phyloP scores from a whole-genome alignment of 2,113 vertebrate species.

The Casuarius casuarius region DNA sequence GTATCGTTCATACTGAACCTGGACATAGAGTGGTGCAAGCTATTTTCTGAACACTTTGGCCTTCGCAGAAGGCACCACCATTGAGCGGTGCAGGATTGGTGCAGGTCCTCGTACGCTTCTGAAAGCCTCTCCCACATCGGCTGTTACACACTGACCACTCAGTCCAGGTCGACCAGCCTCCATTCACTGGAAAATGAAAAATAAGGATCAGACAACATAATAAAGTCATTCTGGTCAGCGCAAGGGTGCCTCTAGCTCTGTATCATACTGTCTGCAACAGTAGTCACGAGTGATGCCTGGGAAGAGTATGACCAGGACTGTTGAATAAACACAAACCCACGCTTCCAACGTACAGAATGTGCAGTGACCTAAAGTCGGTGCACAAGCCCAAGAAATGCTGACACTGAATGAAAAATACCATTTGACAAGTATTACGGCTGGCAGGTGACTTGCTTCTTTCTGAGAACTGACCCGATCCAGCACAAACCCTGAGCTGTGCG shows the following conservation, averaged over 20 bases:
- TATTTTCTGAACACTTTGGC: conserved; percentile 91
- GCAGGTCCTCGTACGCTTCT: conserved; percentile 94
- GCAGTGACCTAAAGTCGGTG: background rate
- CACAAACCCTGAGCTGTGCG: background rate
- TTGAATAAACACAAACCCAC: background rate
- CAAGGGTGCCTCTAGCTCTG: background rate
- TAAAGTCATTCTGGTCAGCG: background rate
- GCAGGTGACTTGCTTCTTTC: background rate
- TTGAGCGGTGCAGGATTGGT: conserved; percentile 96
- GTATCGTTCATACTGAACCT: conserved; percentile 73
- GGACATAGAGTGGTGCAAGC: conserved; percentile 92
- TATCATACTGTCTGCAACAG: background rate
- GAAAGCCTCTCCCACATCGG: conserved; percentile 91
- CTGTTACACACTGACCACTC: conserved; percentile 95
- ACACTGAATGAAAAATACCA: background rate
- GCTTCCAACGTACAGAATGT: rapidly evolving
- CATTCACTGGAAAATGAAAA: conserved; percentile 83
- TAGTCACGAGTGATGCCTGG: background rate
- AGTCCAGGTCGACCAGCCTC: conserved; percentile 96
- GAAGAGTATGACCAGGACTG: background rate
- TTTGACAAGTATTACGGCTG: background rate
- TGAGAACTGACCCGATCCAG: background rate
- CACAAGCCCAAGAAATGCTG: background rate
- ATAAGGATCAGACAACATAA: rapidly evolving
- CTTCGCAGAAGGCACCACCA: conserved; percentile 91